Percentiles rank a stretch among this genome's conserved stretches.
These are phyloP conservation scores for Holacanthus passer DNA, from an alignment of 2,113 vertebrate genomes.

Conservation along the genomic window DNA sequence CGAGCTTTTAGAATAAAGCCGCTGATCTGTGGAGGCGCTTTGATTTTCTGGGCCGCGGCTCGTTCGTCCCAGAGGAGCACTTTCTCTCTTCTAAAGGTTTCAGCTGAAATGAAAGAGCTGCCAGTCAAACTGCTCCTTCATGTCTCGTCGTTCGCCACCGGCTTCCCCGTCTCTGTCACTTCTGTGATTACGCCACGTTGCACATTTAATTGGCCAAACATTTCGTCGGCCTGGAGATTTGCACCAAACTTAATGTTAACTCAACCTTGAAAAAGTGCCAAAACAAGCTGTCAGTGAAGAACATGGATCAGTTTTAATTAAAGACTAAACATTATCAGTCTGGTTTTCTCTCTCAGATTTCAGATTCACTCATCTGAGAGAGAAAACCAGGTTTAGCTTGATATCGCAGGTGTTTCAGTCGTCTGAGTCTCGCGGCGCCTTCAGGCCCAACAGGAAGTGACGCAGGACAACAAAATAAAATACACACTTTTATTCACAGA, in stretches of 20 bases:
- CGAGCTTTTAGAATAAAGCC: neutral
- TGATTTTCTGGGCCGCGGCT: slow-evolving; percentile 16
- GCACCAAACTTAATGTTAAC: slow-evolving; percentile 7
- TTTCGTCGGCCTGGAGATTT: slow-evolving; percentile 2
- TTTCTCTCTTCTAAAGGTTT: slow-evolving; percentile 17
- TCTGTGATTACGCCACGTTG: slow-evolving; percentile 4
- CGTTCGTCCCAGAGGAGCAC: neutral
- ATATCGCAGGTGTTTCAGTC: too few relatives aligned
- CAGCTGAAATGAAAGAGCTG: slow-evolving; percentile 1
- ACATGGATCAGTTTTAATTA: too few relatives aligned
- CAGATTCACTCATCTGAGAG: too few relatives aligned
- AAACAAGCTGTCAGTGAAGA: slow-evolving; percentile 1
- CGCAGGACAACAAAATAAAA: neutral
- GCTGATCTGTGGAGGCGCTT: neutral
- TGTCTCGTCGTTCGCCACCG: neutral
- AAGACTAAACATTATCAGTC: too few relatives aligned
- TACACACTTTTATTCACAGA: neutral
- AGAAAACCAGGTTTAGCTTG: too few relatives aligned
- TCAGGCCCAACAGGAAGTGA: neutral
- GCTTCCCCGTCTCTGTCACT: neutral
- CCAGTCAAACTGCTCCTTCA: neutral
- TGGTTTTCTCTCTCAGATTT: too few relatives aligned
- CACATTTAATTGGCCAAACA: slow-evolving; percentile 35
- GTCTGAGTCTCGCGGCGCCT: neutral
- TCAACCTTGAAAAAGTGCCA: slow-evolving; percentile 30